A percentile compares a stretch with the other conserved stretches of the same genome.
Evolutionary conservation across 2,113 vertebrate genomes (phyloP).

Genomic region (Toxotes jaculatrix): DNA sequence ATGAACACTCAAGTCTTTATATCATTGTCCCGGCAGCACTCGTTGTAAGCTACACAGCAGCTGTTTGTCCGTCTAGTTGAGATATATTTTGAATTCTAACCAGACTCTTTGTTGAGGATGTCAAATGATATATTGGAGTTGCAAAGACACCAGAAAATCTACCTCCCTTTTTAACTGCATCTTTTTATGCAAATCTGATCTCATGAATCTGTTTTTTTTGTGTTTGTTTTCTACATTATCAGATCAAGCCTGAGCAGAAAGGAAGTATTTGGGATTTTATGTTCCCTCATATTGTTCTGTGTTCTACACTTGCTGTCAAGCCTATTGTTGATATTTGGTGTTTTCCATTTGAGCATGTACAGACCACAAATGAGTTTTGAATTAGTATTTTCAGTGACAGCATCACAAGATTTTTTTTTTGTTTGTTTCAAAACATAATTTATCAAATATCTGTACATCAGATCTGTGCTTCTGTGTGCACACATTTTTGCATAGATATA

Average conservation of each 20-base stretch:
- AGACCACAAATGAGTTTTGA: background rate
- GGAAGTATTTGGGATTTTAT: background rate
- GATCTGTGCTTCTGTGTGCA: background rate
- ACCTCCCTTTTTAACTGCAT: background rate
- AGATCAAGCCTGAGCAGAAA: background rate
- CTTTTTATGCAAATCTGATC: conserved; percentile 16
- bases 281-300: background rate
- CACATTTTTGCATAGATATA: conserved; percentile 21
- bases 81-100: conserved; percentile 18
- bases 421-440: background rate
- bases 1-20: conserved; percentile 30
- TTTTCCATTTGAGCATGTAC: background rate
- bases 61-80: conserved; percentile 49
- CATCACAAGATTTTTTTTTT: background rate
- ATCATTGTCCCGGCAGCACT: conserved; percentile 48
- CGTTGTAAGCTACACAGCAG: conserved; percentile 63
- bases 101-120: background rate
- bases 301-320: background rate
- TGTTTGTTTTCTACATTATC: conserved; percentile 8
- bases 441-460: conserved; percentile 18
- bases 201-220: background rate
- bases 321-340: background rate
- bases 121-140: conserved; percentile 4
- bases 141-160: background rate
- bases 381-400: background rate